Base-by-base conservation (phyloP, 2,888 invertebrate genomes). In the Chironomus riparius region DNA sequence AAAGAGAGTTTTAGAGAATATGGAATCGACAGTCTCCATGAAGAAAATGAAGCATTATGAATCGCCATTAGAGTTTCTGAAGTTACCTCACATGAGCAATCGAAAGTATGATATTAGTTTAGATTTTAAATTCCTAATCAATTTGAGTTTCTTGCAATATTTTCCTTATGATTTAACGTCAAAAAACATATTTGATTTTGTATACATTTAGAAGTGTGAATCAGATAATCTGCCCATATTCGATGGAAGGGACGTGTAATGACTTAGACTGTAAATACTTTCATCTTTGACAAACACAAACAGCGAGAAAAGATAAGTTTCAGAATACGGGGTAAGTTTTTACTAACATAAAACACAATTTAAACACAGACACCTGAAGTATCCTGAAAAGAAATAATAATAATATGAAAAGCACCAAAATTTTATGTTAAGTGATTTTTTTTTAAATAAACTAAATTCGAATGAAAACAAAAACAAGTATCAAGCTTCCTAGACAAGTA, bases 321-420 rank as follows among this genome's bases (percentile, higher is more conserved):
- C 50, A 24, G 22, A 50, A 28, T 61, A 22, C 12, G 72, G 62
- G 72, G 72, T 72, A 72, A 72, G 72, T 72, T 47, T 71, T 56
- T 56, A 15, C 56, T 12, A 38, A 70, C 47, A 18, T 18, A 15
- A 56, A 18, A 18, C 69, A 68, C 18, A 68, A 48, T 10, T 5
- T 70, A 21, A 12, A 68, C 5, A 28, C 28, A n/a, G n/a, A 47
- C 47, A 18, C 47, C 70, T 47, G 47, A 50, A 22, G 68, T 10
- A 21, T 70, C 70, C 70, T 70, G 47, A 70, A 15, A 47, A 13
- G 18, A 15, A 18, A 24, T n/a, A n/a, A n/a, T n/a, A n/a, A 12
- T 50, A n/a, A 15, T 15, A 70, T 13, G 12, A 47, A 69, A 69
- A 5, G 18, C 38, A 70, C n/a, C 47, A 47, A 70, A 18, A 15